A percentile compares a stretch with the other conserved stretches of the same genome.
phyloP scores from a whole-genome alignment of 2,113 vertebrate genomes.

The Rhabdomys dilectus region DNA sequence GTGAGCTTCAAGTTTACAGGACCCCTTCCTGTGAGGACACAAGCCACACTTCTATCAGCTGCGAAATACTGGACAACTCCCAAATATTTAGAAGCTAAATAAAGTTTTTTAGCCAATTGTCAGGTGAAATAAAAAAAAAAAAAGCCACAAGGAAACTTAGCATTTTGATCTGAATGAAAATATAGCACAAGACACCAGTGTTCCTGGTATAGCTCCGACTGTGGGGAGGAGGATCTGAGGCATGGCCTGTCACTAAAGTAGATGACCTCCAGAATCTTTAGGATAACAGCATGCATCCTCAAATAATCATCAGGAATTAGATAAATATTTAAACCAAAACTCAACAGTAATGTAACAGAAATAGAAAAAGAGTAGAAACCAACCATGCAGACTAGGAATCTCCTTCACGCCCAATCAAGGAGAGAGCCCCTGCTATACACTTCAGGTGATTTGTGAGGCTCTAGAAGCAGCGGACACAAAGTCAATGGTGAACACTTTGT shows the following conservation, averaged over 20 bases:
- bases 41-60: neutral
- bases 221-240: neutral
- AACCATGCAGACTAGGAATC: neutral
- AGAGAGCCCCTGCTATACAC: too few species aligned
- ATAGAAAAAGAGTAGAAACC: neutral
- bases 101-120: neutral
- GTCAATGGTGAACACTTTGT: neutral
- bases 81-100: neutral
- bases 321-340: neutral
- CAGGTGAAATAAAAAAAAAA: neutral
- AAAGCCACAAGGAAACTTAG: neutral
- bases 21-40: neutral
- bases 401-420: accelerated
- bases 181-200: neutral
- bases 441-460: neutral
- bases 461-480: too few species aligned
- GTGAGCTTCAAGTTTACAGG: too few species aligned
- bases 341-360: neutral
- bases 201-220: neutral
- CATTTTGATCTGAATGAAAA: neutral
- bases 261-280: neutral
- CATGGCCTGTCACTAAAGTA: neutral
- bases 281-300: neutral
- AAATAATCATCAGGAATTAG: neutral
- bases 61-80: too few species aligned